These are phyloP conservation scores for Cottus gobio DNA, from an alignment of 2,113 vertebrate species.

Conservation along the genomic window DNA sequence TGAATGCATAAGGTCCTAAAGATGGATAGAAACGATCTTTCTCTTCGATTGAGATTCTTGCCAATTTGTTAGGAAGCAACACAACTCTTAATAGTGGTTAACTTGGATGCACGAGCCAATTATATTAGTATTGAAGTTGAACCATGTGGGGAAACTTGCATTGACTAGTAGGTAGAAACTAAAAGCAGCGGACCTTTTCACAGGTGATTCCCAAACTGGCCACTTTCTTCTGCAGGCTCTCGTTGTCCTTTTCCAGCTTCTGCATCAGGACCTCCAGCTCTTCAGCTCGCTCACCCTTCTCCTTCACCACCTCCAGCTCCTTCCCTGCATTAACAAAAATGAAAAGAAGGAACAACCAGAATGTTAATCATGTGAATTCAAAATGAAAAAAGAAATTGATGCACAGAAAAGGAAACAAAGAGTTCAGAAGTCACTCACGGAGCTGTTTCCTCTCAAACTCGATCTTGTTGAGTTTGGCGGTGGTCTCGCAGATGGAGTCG, in stretches of 20 bases:
- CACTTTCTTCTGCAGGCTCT: conserved; percentile 92
- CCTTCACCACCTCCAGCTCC: conserved; percentile 92
- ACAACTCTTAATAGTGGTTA: no score
- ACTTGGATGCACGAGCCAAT: neutral
- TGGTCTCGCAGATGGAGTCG: conserved; percentile 96
- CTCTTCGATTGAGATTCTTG: no score
- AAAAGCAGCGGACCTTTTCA: conserved; percentile 84
- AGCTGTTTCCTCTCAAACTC: conserved; percentile 96
- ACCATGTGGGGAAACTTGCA: neutral
- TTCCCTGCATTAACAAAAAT: conserved; percentile 77
- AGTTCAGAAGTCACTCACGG: conserved; percentile 67
- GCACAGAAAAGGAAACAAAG: no score
- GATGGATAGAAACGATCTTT: no score
- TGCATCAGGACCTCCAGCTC: conserved; percentile 91
- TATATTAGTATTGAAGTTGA: neutral
- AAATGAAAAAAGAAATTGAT: neutral
- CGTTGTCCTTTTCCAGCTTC: conserved; percentile 92
- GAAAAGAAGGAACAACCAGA: neutral
- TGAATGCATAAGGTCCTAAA: no score
- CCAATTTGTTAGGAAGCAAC: no score
- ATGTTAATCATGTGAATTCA: neutral
- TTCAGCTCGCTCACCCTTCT: conserved; percentile 92
- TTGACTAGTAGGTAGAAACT: neutral
- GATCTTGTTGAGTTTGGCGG: conserved; percentile 91
- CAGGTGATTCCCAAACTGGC: conserved; percentile 93